Base-by-base conservation (phyloP, 2,113 vertebrate genomes). In the Mus pahari region DNA sequence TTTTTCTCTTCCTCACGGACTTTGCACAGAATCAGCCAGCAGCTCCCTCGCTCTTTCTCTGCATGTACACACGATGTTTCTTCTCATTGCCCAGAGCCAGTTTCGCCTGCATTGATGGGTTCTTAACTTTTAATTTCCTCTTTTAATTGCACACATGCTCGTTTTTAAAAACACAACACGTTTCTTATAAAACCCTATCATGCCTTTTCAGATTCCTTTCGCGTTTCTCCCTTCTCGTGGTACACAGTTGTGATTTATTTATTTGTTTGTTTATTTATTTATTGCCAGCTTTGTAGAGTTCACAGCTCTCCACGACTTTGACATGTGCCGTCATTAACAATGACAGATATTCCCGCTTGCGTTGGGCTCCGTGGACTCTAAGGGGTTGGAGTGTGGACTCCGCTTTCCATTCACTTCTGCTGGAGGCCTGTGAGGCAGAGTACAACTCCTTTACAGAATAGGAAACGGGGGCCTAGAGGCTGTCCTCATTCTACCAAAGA, bases 51-150 rank as follows among this genome's bases (percentile, higher is more conserved):
- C 1, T 58, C 39, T 82, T 77, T 36, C 68, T 86, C 86, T 87
- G 31, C 36, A 33, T n/a, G 13, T n/a, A 68, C 2, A 3, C 39
- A 86, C 28, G 50, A 42, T 2, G 3, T 50, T 66, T 92, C 68
- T 82, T 84, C 95, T 83, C 55, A 31, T 92, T 55, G 82, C 86
- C 22, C 55, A 71, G 60, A 94, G 93, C 50, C 9, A 17, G 62
- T 60, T 92, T 79, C 8, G 68, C 14, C 53, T 53, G 71, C 64
- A 36, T 62, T 50, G 66, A 71, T 53, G 53, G 48, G 7, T 92
- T 66, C 60, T 50, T 82, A 75, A 73, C n/a, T 81, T 90, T 86
- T 78, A 50, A 92, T 96, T 96, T 90, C 86, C 62, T 91, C 39
- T 95, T 83, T 83, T 91, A 91, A 91, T 94, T 94, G 74, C n/a